phyloP scores from a whole-genome alignment of 2,888 invertebrate genomes.

The Craniophora ligustri region DNA sequence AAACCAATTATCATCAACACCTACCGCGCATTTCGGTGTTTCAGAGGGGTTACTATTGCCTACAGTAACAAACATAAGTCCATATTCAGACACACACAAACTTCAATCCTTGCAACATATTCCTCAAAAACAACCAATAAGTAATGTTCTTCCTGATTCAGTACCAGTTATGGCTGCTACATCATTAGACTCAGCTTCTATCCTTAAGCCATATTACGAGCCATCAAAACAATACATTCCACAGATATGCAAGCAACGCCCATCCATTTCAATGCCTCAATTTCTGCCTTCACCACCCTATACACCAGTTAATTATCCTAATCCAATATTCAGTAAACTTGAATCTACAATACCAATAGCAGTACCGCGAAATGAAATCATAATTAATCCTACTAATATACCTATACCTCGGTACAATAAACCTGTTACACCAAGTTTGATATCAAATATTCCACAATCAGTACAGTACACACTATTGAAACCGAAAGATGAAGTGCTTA shows the following conservation, averaged over 20 bases:
- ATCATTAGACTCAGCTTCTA: not conserved
- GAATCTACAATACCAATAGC: too few species aligned
- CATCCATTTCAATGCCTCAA: not conserved
- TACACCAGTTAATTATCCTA: not conserved
- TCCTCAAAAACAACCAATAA: not conserved
- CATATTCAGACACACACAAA: not conserved
- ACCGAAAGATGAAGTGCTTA: not conserved
- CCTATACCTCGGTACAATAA: not conserved
- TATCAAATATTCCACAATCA: not conserved
- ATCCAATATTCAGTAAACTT: not conserved
- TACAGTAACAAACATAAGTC: not conserved
- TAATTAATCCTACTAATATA: not conserved
- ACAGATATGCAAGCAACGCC: too few species aligned
- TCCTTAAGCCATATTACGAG: not conserved
- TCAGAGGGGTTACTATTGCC: not conserved
- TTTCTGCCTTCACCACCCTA: not conserved
- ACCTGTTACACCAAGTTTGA: not conserved
- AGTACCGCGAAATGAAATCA: not conserved
- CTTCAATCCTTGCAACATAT: not conserved
- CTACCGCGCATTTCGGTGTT: not conserved
- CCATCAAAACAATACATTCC: not conserved
- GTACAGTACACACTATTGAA: not conserved
- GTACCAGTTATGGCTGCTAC: not conserved
- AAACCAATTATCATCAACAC: not conserved
- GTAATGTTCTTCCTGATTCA: not conserved